These are phyloP conservation scores for Popillia japonica DNA, from an alignment of 1,140 invertebrate genomes.

Conservation along the genomic window DNA sequence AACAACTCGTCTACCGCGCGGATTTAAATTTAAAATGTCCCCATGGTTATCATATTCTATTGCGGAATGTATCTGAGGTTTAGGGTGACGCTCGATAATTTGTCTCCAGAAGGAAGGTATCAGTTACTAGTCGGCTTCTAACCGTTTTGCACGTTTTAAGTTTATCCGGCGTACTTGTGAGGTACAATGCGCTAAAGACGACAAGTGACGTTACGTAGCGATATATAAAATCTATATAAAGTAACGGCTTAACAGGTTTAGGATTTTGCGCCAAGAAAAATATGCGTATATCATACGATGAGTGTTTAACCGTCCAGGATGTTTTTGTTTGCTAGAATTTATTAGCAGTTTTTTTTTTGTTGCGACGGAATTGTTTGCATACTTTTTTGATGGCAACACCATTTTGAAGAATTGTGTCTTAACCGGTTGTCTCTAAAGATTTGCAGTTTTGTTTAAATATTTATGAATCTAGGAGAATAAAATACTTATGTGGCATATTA, in stretches of 20 bases:
- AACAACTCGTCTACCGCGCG: neutral
- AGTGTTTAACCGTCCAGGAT: neutral
- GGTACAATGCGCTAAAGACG: neutral
- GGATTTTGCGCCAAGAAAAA: neutral
- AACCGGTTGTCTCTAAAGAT: no score
- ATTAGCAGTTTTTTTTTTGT: no score
- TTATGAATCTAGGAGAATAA: no score
- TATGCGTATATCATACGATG: neutral
- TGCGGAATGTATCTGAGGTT: neutral
- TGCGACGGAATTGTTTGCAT: no score
- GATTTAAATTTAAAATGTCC: slow-evolving; percentile 24
- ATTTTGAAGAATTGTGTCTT: no score
- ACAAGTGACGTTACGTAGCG: neutral
- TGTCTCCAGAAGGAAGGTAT: slow-evolving; percentile 11
- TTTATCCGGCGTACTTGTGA: neutral
- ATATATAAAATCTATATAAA: slow-evolving; percentile 20
- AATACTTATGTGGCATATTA: no score
- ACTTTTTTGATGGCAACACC: no score
- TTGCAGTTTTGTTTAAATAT: no score
- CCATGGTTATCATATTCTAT: neutral
- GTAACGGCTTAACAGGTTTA: neutral
- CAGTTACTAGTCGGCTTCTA: neutral
- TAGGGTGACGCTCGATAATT: neutral
- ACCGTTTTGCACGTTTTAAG: slow-evolving; percentile 4
- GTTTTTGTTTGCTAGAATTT: no score